Percentiles rank a stretch among this genome's conserved stretches.
phyloP scores from a whole-genome alignment of 2,888 invertebrate species.

The Drosophila prostipennis region DNA sequence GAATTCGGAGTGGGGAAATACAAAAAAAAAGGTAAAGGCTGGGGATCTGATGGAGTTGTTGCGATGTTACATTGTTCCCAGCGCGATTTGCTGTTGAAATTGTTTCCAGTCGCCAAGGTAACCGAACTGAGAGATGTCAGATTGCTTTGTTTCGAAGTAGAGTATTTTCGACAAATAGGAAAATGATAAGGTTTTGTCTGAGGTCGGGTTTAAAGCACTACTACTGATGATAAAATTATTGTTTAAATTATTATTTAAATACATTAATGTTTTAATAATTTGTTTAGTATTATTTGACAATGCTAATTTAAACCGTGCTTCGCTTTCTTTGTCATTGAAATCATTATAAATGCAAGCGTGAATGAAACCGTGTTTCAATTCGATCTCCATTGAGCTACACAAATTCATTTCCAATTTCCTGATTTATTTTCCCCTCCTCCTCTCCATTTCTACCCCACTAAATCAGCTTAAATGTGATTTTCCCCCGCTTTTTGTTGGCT shows the following conservation, averaged over 20 bases:
- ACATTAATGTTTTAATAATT: too few species aligned
- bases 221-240: too few species aligned
- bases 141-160: conserved; percentile 17
- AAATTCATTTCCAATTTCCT: conserved; percentile 22
- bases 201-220: too few species aligned
- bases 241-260: too few species aligned
- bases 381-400: conserved; percentile 9
- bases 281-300: neutral
- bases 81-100: conserved; percentile 16
- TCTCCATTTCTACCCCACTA: neutral
- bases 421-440: conserved; percentile 21
- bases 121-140: conserved; percentile 20
- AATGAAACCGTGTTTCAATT: conserved; percentile 2
- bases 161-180: neutral
- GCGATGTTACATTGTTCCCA: conserved; percentile 22
- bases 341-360: neutral
- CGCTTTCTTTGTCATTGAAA: conserved; percentile 7
- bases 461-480: conserved; percentile 67
- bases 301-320: neutral
- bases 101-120: conserved; percentile 22
- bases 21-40: neutral
- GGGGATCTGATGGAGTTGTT: conserved; percentile 30
- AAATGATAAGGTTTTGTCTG: too few species aligned
- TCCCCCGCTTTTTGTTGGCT: conserved; percentile 19
- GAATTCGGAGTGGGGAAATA: neutral